phyloP scores from a whole-genome alignment of 2,797 vertebrate species.

The Lindbergichthys nudifrons region DNA sequence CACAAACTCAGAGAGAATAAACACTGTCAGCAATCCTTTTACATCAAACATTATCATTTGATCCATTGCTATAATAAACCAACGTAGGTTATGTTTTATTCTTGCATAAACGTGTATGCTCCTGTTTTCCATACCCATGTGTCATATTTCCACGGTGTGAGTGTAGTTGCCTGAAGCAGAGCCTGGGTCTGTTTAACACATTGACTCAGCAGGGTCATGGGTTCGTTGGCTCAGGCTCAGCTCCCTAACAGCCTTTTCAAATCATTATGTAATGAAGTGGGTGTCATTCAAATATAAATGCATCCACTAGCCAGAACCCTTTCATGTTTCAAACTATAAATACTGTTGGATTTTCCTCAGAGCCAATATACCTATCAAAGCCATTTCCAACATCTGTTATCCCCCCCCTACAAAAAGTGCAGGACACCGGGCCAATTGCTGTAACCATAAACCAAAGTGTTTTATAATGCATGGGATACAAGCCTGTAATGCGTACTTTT shows the following conservation, averaged over 20 bases:
- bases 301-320: slow-evolving; percentile 75
- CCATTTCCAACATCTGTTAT: slow-evolving; percentile 79
- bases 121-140: slow-evolving; percentile 10
- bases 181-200: slow-evolving; percentile 74
- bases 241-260: slow-evolving; percentile 81
- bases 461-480: slow-evolving; percentile 51
- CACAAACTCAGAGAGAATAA: not conserved
- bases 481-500: slow-evolving; percentile 58
- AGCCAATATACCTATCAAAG: slow-evolving; percentile 79
- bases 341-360: slow-evolving; percentile 75
- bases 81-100: not conserved
- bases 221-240: slow-evolving; percentile 75
- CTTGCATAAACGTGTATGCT: slow-evolving; percentile 10
- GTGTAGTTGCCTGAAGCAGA: slow-evolving; percentile 47
- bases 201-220: slow-evolving; percentile 78
- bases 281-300: slow-evolving; percentile 84
- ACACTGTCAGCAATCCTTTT: not conserved
- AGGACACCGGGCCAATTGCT: slow-evolving; percentile 51
- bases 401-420: slow-evolving; percentile 43
- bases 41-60: not conserved
- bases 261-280: slow-evolving; percentile 84
- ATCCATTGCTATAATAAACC: slow-evolving; percentile 2
- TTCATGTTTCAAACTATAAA: slow-evolving; percentile 80
- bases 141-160: slow-evolving; percentile 51
- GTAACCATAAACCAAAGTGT: slow-evolving; percentile 48